Conservation (phyloP, 1,140 invertebrate genomes). For the Zophobas morio region DNA sequence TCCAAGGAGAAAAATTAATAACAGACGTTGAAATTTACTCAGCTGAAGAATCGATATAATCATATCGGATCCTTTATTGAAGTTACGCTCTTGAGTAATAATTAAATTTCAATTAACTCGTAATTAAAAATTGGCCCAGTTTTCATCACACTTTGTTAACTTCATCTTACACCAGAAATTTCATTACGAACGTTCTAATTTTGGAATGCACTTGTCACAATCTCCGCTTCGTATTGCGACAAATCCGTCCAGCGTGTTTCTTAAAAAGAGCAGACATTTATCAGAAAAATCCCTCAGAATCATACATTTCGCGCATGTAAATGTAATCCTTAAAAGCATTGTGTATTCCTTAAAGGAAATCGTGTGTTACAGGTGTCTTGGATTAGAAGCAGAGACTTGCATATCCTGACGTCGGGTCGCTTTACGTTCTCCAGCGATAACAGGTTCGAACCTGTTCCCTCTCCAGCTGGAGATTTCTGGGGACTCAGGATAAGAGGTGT, state of each 20-base stretch:
- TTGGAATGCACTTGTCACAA: constrained; percentile 7
- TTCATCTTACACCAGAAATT: constrained; percentile 37
- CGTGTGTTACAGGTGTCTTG: constrained; percentile 78
- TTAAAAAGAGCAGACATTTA: constrained; percentile 17
- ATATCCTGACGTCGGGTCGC: constrained; percentile 80
- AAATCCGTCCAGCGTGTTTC: not conserved
- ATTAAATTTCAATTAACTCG: constrained; percentile 48
- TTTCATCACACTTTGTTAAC: constrained; percentile 46
- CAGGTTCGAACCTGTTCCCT: constrained; percentile 75
- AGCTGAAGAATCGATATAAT: constrained; percentile 15
- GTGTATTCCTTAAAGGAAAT: constrained; percentile 14
- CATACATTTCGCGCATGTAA: constrained; percentile 29
- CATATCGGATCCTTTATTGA: constrained; percentile 35
- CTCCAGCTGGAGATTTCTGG: constrained; percentile 73
- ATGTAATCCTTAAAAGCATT: constrained; percentile 36
- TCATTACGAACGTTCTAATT: constrained; percentile 17
- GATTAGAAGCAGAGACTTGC: constrained; percentile 81
- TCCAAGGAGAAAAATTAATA: constrained; percentile 8
- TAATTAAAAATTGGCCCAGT: constrained; percentile 45
- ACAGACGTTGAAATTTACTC: constrained; percentile 13
- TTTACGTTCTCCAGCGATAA: constrained; percentile 81
- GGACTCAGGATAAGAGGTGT: constrained; percentile 79
- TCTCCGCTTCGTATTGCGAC: not conserved
- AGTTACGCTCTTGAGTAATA: constrained; percentile 26
- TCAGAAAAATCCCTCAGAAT: constrained; percentile 6